Base-by-base conservation (phyloP, 2,797 vertebrate species). In the Rhabdomys pumilio region DNA sequence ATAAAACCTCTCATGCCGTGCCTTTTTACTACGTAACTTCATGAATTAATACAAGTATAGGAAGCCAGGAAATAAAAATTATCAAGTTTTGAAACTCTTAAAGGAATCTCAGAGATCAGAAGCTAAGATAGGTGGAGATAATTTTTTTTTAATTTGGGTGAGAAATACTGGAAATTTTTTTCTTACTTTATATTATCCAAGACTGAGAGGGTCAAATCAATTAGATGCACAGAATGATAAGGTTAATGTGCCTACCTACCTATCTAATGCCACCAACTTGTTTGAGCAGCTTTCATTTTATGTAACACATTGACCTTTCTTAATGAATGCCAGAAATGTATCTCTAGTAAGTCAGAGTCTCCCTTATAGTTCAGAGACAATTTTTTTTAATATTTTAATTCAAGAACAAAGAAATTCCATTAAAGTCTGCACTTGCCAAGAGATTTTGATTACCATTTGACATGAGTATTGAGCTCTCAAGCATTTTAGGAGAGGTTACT, bases 361-460 rank as follows among this genome's bases (percentile, higher is more conserved):
- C 67, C 73, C 87, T 88, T 94, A n/a, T 38, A 59, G 53, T 93
- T 93, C 63, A 92, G 53, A 69, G 73, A 87, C 67, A 76, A 73
- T 83, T 84, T 81, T 96, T 95, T 84, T 96, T 95, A 29, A 3
- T 29, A 53, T 77, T 96, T 95, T 95, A 96, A 89, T 87, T 94
- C 61, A 79, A 91, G 82, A 96, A 95, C 82, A 34, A 84, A 96
- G 94, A 10, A 81, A 94, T 98, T 92, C 38, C 86, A 96, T 93
- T 97, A 95, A 96, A 93, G 92, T 95, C 77, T 93, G 53, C 57
- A 77, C 79, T 96, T 95, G 90, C 82, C 82, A 93, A 97, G 90
- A 93, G 53, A 41, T 96, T 97, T 95, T 95, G 85, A 96, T 93
- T 97, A 97, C 96, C 82, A 87, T 92, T 96, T 96, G 94, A 97